These are phyloP conservation scores for Podargus strigoides DNA, from an alignment of 2,797 vertebrate species.

Conservation along the genomic window DNA sequence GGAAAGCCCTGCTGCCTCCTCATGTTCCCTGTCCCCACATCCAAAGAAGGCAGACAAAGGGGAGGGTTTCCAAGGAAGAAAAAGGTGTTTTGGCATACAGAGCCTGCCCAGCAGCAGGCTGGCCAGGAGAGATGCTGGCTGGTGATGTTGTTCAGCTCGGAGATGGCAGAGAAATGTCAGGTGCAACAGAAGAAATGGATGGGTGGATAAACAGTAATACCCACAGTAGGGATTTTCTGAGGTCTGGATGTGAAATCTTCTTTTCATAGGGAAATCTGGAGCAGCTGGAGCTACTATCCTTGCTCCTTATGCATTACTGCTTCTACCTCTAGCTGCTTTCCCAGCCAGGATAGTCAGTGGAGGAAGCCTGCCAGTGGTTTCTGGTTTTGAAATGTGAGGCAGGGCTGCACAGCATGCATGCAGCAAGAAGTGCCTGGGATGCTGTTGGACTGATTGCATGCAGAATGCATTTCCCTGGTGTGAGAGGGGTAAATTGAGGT, in stretches of 20 bases:
- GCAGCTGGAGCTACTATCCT: neutral
- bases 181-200: neutral
- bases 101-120: neutral
- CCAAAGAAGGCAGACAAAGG: neutral
- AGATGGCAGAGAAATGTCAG: neutral
- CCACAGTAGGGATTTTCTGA: neutral
- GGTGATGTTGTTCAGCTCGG: neutral
- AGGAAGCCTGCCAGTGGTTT: neutral
- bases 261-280: neutral
- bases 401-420: neutral
- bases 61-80: neutral
- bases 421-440: neutral
- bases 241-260: neutral
- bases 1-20: neutral
- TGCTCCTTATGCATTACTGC: neutral
- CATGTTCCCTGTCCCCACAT: neutral
- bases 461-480: neutral
- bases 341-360: neutral
- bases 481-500: fast-evolving
- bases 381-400: neutral
- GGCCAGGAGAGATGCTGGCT: neutral
- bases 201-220: neutral
- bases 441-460: neutral
- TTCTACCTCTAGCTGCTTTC: neutral
- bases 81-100: fast-evolving